Base-by-base conservation (phyloP, 2,113 vertebrate species). In the Vireo altiloquus region DNA sequence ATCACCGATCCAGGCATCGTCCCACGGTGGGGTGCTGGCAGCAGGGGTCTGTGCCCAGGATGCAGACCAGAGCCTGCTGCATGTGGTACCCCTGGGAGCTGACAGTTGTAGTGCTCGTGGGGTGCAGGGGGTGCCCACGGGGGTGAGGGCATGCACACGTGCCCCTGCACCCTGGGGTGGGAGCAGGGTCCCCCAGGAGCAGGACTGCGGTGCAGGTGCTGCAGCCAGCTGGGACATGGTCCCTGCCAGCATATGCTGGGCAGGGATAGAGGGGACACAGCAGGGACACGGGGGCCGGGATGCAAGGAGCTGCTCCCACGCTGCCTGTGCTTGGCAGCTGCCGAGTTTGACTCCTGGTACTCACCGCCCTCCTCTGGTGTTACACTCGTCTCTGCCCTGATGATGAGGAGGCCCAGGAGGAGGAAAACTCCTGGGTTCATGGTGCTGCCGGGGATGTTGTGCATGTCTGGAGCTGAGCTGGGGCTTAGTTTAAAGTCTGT, bases 21-120 rank as follows among this genome's bases (percentile, higher is more conserved):
- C n/a, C 71, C 24, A 4, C 0, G 1, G 40, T 0, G 0, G 9
- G 53, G 44, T 9, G 14, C 13, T 0, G 4, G 63, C 49, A 63
- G 11, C 1, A 12, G 33, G 25, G 25, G 2, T 19, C 37, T 31
- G 54, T 49, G 70, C 52, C 63, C 31, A 4, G 74, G 49, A 28
- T 49, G 56, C 64, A 49, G 71, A 35, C 69, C 30, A 27, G 63
- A 27, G 35, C 49, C 60, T 24, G 27, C 59, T 8, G 18, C 9
- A 3, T 0, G 2, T 1, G 2, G 25, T 33, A 11, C 21, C 10
- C 1, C 56, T 10, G 52, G 21, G 37, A 75, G 87, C 72, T 35
- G 77, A 3, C 3, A 5, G 42, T 2, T 21, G 39, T n/a, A 28
- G 65, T 2, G 13, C 35, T 30, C 0, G 1, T 16, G 46, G 70